These are phyloP conservation scores for Phataginus tetradactyla DNA, from an alignment of 2,797 vertebrate species.

Conservation along the genomic window DNA sequence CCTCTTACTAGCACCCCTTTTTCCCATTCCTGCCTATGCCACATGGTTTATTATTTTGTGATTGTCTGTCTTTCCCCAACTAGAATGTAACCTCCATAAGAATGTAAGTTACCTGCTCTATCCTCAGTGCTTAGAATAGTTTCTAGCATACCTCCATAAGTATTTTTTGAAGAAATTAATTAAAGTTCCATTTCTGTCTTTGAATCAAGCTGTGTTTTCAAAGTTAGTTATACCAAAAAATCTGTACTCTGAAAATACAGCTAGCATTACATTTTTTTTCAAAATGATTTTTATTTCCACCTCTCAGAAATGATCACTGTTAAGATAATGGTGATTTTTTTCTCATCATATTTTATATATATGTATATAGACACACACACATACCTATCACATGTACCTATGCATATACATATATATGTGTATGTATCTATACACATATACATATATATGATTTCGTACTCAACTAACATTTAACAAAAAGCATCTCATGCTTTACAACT, in stretches of 20 bases:
- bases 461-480: no score
- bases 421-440: no score
- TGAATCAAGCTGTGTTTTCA: neutral
- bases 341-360: no score
- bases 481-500: no score
- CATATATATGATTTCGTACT: no score
- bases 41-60: neutral
- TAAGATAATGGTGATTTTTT: no score
- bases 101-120: neutral
- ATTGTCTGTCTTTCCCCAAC: neutral
- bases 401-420: no score
- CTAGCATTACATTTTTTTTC: neutral
- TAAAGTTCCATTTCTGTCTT: neutral
- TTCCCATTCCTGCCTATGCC: neutral
- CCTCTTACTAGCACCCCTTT: neutral
- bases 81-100: neutral
- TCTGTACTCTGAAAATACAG: neutral
- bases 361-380: no score
- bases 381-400: no score
- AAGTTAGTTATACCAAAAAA: neutral
- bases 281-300: no score
- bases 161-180: neutral
- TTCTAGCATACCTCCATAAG: neutral
- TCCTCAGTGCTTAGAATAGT: neutral
- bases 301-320: no score